These are phyloP conservation scores for Microctonus hyperodae DNA, from an alignment of 2,888 invertebrate genomes.

Conservation along the genomic window DNA sequence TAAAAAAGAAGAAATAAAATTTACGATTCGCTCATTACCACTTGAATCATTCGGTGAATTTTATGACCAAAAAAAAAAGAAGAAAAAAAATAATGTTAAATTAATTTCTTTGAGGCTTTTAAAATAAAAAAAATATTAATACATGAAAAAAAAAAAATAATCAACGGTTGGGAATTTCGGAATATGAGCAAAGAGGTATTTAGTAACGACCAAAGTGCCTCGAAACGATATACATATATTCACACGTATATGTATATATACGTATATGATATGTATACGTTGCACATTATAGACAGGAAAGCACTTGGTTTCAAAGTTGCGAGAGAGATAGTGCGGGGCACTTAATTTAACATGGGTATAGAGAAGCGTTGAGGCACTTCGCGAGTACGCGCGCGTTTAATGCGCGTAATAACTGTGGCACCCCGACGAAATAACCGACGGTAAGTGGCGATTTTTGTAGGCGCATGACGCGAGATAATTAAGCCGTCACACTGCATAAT, in stretches of 20 bases:
- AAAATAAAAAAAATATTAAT: not conserved
- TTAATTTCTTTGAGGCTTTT: not conserved
- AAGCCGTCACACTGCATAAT: conserved; percentile 24
- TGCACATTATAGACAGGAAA: conserved; percentile 16
- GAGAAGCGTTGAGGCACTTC: conserved; percentile 11
- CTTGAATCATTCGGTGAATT: conserved; percentile 21
- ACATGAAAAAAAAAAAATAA: not conserved
- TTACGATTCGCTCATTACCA: conserved; percentile 21
- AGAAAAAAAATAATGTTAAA: not conserved
- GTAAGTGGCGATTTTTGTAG: conserved; percentile 28
- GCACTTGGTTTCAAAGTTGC: conserved; percentile 20
- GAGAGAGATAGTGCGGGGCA: conserved; percentile 25
- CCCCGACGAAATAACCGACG: conserved; percentile 23
- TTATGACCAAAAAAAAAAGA: not conserved
- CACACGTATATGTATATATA: conserved; percentile 2
- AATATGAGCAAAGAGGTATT: conserved; percentile 6
- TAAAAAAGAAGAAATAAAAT: conserved; percentile 9
- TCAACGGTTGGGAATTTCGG: not conserved
- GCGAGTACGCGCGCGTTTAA: conserved; percentile 17
- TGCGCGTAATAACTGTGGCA: conserved; percentile 27
- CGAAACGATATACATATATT: not conserved
- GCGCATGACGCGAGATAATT: conserved; percentile 25
- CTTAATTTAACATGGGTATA: conserved; percentile 27
- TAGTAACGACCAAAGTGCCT: conserved; percentile 15
- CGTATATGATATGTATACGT: not conserved